phyloP scores from a whole-genome alignment of 2,113 vertebrate species.

The Panurus biarmicus region DNA sequence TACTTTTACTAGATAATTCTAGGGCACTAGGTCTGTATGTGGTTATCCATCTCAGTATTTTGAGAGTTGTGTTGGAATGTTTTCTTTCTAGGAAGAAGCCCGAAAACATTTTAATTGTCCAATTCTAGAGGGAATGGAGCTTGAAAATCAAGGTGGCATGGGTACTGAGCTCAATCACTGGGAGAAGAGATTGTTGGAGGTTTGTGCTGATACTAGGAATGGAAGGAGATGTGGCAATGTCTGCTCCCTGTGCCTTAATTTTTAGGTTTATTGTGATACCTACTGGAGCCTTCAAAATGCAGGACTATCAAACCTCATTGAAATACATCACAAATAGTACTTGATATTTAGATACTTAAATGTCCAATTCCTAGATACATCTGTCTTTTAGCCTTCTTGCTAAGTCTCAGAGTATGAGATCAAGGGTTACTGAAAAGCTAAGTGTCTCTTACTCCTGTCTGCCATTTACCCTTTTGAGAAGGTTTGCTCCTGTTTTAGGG shows the following conservation, averaged over 20 bases:
- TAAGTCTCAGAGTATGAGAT: not conserved
- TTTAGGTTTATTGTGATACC: not conserved
- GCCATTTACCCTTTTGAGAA: not conserved
- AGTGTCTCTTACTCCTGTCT: not conserved
- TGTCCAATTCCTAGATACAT: not conserved
- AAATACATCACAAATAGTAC: not conserved
- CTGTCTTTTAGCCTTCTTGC: not conserved
- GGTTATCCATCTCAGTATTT: not conserved
- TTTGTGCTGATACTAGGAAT: conserved; percentile 28
- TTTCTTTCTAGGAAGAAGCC: conserved; percentile 82
- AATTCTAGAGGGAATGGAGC: conserved; percentile 92
- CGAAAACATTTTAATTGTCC: conserved; percentile 89
- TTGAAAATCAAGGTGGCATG: conserved; percentile 95
- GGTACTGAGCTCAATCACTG: conserved; percentile 97
- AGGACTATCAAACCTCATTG: not conserved
- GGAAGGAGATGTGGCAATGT: not conserved
- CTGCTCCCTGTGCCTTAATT: not conserved
- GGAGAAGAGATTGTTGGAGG: conserved; percentile 95
- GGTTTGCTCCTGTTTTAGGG: not conserved
- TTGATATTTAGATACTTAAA: not conserved
- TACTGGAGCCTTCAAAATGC: not conserved
- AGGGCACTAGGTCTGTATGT: not conserved
- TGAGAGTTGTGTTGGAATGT: not conserved
- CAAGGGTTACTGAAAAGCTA: not conserved
- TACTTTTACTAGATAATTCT: not conserved